Percentiles rank a stretch among this genome's conserved stretches.
Evolutionary conservation across 1,140 invertebrate genomes (phyloP).

Genomic region (Mercenaria mercenaria): DNA sequence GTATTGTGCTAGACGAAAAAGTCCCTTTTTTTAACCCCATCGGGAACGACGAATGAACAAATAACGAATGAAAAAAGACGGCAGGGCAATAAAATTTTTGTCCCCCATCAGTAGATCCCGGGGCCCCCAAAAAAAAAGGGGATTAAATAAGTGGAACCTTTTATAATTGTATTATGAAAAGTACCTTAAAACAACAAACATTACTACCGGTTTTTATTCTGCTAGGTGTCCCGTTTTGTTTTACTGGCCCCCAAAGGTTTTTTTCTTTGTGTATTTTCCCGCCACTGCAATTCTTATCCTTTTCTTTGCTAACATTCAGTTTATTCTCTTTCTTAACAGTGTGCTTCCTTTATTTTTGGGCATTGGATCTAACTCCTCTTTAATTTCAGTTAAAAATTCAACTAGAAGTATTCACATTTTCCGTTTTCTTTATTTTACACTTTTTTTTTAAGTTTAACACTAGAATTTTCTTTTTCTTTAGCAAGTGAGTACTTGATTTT

Average conservation of each 20-base stretch:
- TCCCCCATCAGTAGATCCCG: too few species aligned
- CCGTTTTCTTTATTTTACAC: background rate
- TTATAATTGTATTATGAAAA: too few species aligned
- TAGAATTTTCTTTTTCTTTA: background rate
- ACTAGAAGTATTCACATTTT: background rate
- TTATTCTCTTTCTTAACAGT: background rate
- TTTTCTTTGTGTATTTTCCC: background rate
- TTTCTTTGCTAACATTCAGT: background rate
- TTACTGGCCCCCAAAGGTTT: background rate
- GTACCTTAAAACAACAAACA: too few species aligned
- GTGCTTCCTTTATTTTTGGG: background rate
- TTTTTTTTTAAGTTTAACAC: background rate
- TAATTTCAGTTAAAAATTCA: background rate
- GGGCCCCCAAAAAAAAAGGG: too few species aligned
- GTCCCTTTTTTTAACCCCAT: too few species aligned
- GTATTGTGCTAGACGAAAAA: too few species aligned
- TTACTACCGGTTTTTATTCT: slow-evolving; percentile 1
- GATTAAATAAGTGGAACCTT: too few species aligned
- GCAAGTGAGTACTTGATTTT: background rate
- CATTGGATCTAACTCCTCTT: background rate
- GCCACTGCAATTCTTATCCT: background rate
- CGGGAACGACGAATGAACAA: too few species aligned
- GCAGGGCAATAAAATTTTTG: too few species aligned
- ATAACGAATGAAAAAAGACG: too few species aligned
- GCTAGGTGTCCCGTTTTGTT: background rate